Evolutionary conservation across 2,888 invertebrate genomes (phyloP), one percentile per base, ranked within the genome.

Genomic region (Latrodectus elegans): DNA sequence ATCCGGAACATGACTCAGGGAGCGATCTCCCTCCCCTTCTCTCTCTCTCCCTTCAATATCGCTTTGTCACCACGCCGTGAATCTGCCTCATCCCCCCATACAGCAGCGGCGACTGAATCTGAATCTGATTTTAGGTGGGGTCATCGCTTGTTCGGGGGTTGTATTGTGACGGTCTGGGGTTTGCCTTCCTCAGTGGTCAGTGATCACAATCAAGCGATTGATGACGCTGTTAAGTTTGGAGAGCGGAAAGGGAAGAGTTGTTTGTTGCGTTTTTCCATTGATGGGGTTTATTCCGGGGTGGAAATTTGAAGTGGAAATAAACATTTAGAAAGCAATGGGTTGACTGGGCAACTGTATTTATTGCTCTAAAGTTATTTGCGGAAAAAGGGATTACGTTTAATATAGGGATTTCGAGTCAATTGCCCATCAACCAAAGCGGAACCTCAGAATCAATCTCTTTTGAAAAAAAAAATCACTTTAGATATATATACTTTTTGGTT

Each of bases 111-210:
- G 75, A 75, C 74, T 82, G 82, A 82, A 82, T 82, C 74, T 82
- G 82, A 82, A 82, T 82, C 82, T 82, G 82, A 82, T 82, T 82
- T 82, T 4, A 74, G 75, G 68, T 75, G 49, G 82, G 82, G 82
- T 82, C 82, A 82, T 70, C 78, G 26, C 70, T 79, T 60, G 70
- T 79, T 68, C 38, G 26, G 38, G 74, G 74, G 12, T 9, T 51
- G 64, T 71, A 72, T 79, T 38, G n/a, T 55, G 71, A 60, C 12
- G 70, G 70, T n/a, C 51, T 51, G 9, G 38, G 38, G 68, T 15
- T 26, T 71, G 22, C 53, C 26, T 60, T 64, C 38, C 72, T 72
- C 64, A 71, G 71, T 72, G 80, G 72, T 17, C 80, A 75, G 15
- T 22, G 64, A 75, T 75, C 53, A 38, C 60, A 17, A 52, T 73